These are phyloP conservation scores for Drosophila lacicola DNA, from an alignment of 2,888 invertebrate species.

Conservation along the genomic window DNA sequence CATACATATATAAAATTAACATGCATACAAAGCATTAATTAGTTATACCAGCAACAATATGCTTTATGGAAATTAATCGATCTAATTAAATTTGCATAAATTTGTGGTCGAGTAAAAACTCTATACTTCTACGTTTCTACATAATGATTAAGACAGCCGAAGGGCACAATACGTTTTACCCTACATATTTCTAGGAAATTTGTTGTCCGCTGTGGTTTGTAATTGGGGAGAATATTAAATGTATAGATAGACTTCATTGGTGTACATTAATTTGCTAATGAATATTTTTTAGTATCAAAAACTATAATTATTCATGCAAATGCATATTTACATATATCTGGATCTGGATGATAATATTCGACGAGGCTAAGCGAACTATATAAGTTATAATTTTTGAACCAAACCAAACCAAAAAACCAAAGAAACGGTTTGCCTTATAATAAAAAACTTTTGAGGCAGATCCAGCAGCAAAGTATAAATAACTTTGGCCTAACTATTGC, in stretches of 20 bases:
- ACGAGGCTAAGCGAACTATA: no score
- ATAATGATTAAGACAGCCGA: not conserved
- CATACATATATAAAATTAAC: slow-evolving; percentile 3
- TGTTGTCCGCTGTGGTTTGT: not conserved
- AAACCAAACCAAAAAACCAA: no score
- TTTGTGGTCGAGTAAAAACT: not conserved
- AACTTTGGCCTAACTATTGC: no score
- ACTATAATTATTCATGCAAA: no score
- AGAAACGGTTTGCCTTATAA: no score
- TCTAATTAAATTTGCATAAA: slow-evolving; percentile 56
- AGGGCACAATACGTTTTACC: not conserved
- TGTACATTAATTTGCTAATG: not conserved
- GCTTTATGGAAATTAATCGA: slow-evolving; percentile 40
- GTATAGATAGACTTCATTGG: no score
- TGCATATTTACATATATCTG: no score
- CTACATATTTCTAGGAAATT: not conserved
- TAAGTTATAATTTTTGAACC: no score
- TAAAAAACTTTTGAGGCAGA: no score
- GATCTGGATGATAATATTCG: no score
- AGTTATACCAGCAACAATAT: slow-evolving; percentile 27
- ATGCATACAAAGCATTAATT: slow-evolving; percentile 47
- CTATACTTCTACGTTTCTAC: not conserved
- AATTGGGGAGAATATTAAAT: not conserved
- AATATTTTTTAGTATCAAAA: no score
- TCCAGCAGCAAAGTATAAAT: no score